These are phyloP conservation scores for Pristionchus entomophagus DNA, from an alignment of 2,888 invertebrate species.

Conservation along the genomic window DNA sequence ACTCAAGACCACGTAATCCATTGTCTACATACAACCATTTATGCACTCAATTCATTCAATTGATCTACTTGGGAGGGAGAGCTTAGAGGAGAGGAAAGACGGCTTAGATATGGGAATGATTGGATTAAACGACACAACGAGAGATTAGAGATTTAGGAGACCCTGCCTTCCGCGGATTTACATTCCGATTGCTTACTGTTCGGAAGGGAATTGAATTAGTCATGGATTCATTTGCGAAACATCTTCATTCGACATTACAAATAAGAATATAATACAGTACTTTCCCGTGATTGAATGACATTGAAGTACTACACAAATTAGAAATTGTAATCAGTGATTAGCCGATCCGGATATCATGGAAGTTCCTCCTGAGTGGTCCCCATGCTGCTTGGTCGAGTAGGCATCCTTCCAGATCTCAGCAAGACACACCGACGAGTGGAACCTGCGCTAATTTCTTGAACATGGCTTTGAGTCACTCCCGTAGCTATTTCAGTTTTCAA, in stretches of 20 bases:
- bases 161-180: not conserved
- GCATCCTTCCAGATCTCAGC: slow-evolving; percentile 69
- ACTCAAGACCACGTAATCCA: not conserved
- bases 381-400: slow-evolving; percentile 57
- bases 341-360: not conserved
- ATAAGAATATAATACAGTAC: too few species aligned
- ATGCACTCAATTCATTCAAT: not conserved
- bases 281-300: too few species aligned
- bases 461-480: not conserved
- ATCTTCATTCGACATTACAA: too few species aligned
- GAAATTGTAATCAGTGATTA: not conserved
- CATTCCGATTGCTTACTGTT: not conserved
- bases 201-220: not conserved
- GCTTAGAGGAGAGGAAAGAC: slow-evolving; percentile 1
- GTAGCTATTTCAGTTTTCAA: not conserved
- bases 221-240: too few species aligned
- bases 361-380: not conserved
- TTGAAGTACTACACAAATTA: too few species aligned
- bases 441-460: slow-evolving; percentile 49
- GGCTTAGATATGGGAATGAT: slow-evolving; percentile 37
- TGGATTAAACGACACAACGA: slow-evolving; percentile 15
- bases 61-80: not conserved
- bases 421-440: slow-evolving; percentile 66
- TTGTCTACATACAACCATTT: not conserved
- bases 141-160: slow-evolving; percentile 7